Conservation (phyloP, 2,113 vertebrate genomes). For the Eptesicus fuscus region DNA sequence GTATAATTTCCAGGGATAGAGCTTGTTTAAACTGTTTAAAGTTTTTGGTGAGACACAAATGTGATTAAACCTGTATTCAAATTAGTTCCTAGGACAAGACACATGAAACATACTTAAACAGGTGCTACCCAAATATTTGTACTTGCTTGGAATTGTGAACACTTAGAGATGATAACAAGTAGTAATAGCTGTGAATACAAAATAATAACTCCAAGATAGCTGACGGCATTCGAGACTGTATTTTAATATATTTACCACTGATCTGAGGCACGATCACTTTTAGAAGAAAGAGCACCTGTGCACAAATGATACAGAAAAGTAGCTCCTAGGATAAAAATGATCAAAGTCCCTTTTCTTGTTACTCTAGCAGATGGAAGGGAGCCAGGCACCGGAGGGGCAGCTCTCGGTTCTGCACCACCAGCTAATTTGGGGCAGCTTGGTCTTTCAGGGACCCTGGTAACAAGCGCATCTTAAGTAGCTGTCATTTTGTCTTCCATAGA, state of each 20-base stretch:
- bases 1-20: background rate
- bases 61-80: background rate
- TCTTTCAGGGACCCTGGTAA: background rate
- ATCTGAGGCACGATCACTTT: background rate
- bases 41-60: background rate
- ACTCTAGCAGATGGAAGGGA: background rate
- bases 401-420: background rate
- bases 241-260: background rate
- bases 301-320: background rate
- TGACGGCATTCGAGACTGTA: background rate
- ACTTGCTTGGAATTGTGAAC: background rate
- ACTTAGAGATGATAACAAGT: background rate
- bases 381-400: background rate
- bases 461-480: background rate
- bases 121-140: background rate
- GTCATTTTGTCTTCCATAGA: background rate
- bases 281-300: background rate
- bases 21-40: background rate
- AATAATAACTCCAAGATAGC: background rate
- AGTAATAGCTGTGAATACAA: background rate
- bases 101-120: background rate
- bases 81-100: background rate
- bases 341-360: background rate
- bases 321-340: background rate
- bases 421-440: background rate